Conservation (phyloP, 1,140 invertebrate species). For the Anastrepha ludens region DNA sequence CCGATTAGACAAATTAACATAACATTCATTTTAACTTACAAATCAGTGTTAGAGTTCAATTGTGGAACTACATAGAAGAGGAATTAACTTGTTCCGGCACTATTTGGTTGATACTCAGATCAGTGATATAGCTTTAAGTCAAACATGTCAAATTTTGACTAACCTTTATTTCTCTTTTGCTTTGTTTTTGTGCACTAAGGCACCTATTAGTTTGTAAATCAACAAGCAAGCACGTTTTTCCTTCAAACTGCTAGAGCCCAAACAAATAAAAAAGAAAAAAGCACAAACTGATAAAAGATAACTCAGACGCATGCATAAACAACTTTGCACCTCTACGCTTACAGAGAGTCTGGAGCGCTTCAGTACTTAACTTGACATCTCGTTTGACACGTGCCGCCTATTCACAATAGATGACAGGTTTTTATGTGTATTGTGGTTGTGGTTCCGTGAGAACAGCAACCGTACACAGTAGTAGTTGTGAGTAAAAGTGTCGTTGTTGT, state of each 20-base stretch:
- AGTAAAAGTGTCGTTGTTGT: conserved; percentile 27
- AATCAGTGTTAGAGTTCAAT: too few relatives aligned
- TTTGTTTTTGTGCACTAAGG: background rate
- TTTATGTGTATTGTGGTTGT: background rate
- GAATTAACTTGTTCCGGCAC: too few relatives aligned
- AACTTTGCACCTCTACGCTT: background rate
- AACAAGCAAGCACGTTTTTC: conserved; percentile 20
- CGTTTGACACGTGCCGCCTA: conserved; percentile 14
- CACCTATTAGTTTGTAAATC: background rate
- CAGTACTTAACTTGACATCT: background rate
- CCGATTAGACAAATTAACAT: too few relatives aligned
- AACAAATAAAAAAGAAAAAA: background rate
- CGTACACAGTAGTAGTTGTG: background rate
- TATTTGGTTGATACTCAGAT: too few relatives aligned
- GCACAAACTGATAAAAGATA: conserved; percentile 24
- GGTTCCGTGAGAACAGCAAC: background rate
- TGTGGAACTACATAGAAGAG: too few relatives aligned
- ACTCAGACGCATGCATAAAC: background rate
- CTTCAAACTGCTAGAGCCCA: background rate
- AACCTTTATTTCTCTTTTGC: background rate
- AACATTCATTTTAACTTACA: too few relatives aligned
- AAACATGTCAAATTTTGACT: too few relatives aligned
- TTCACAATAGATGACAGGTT: conserved; percentile 37
- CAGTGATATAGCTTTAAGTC: too few relatives aligned
- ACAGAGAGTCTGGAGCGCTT: background rate